Evolutionary conservation across 1,140 invertebrate species (phyloP), one percentile per base, ranked within the genome.

Genomic region (Zaprionus ornatus): DNA sequence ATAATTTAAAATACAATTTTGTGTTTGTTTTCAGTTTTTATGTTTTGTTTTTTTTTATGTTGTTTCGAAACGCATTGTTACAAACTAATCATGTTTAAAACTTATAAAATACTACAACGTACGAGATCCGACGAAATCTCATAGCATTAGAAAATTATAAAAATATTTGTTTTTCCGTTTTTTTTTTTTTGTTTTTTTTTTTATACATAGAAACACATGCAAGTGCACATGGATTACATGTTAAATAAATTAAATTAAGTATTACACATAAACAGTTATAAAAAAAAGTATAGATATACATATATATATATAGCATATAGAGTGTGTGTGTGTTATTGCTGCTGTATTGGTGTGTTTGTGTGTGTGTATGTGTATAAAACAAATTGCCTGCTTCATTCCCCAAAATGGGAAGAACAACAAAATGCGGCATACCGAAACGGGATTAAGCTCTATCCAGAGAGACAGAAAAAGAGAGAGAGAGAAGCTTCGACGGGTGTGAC

Each of bases 21-120:
- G 32, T 66, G 75, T 77, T 56, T 63, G 54, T 64, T 54, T 62
- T 55, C 64, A 25, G 23, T 65, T 50, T 64, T 45, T 19, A 62
- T 56, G 54, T 59, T 35, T 52, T 66, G 56, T 59, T 29, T 32
- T 45, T 74, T 62, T 50, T 65, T 67, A 35, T 66, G 60, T 75
- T 70, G 72, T 82, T 83, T 77, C 57, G 68, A 82, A 88, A 81
- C 73, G 76, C 72, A 76, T 66, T 66, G 70, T 78, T 87, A 88
- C 70, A 88, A 54, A 74, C 75, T 88, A 88, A 76, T 40, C 40
- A 29, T 60, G 62, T 90, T 82, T 90, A 90, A 90, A 90, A 90
- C 85, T 90, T 90, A 90, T 82, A 90, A 75, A 90, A 90, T 90
- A 90, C 85, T 90, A 90, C 85, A 90, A 90, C 85, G 81, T 90